These are phyloP conservation scores for Anadara kagoshimensis DNA, from an alignment of 1,140 invertebrate genomes.

Conservation along the genomic window DNA sequence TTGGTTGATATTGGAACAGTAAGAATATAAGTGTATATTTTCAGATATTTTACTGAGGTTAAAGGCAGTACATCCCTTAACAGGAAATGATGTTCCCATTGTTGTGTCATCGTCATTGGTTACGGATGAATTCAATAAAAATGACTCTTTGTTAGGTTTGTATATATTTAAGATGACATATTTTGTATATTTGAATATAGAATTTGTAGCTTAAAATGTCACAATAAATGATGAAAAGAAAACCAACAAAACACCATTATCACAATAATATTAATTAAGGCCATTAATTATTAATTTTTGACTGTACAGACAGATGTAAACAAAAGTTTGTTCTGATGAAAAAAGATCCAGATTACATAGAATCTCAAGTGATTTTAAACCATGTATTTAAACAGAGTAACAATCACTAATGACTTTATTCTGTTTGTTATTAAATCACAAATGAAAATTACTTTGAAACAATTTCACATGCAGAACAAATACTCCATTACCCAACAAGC, in stretches of 20 bases:
- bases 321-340: too few species aligned
- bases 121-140: conserved; percentile 70
- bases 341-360: too few species aligned
- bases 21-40: background rate
- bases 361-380: too few species aligned
- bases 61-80: conserved; percentile 84
- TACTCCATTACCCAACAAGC: too few species aligned
- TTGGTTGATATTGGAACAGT: background rate
- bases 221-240: background rate
- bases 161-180: background rate
- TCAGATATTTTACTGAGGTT: conserved; percentile 64
- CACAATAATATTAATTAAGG: background rate
- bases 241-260: too few species aligned
- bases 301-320: too few species aligned
- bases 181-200: background rate
- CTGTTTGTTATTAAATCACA: too few species aligned
- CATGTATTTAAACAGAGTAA: too few species aligned
- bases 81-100: conserved; percentile 80
- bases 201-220: background rate
- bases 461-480: too few species aligned
- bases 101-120: conserved; percentile 80
- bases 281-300: too few species aligned
- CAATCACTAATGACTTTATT: too few species aligned
- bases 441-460: too few species aligned
- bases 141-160: conserved; percentile 82